phyloP scores from a whole-genome alignment of 2,888 invertebrate species.

The Nineta flava region DNA sequence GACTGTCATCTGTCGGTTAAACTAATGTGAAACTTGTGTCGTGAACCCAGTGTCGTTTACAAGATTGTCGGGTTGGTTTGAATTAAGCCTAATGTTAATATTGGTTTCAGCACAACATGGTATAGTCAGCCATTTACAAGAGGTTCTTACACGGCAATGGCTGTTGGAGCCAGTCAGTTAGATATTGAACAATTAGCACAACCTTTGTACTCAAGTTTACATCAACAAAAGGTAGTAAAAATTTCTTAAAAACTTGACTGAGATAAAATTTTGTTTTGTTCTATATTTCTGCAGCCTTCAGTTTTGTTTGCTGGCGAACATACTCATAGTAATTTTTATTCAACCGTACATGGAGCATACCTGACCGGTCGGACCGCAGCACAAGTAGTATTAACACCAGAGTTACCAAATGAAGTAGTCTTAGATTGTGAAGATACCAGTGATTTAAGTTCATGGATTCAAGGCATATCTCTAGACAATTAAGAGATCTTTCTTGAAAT shows the following conservation, averaged over 20 bases:
- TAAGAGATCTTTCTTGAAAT: neutral
- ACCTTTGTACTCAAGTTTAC: conserved; percentile 58
- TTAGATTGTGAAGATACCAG: conserved; percentile 60
- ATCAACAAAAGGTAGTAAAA: conserved; percentile 47
- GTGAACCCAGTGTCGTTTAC: too few relatives aligned
- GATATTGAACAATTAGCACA: conserved; percentile 79
- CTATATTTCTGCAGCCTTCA: conserved; percentile 45
- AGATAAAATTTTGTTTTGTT: neutral
- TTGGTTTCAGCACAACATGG: conserved; percentile 67
- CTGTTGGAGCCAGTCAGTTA: conserved; percentile 72
- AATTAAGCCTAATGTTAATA: too few relatives aligned
- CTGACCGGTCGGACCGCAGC: conserved; percentile 73
- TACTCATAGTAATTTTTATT: conserved; percentile 86
- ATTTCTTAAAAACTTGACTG: conserved; percentile 10
- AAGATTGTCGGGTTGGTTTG: too few relatives aligned
- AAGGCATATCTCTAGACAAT: conserved; percentile 64
- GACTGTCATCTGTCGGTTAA: too few relatives aligned
- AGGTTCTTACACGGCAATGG: conserved; percentile 85
- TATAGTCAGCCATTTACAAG: conserved; percentile 62
- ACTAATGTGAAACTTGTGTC: too few relatives aligned
- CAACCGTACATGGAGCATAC: conserved; percentile 89
- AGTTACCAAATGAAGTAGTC: conserved; percentile 45
- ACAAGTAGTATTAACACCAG: conserved; percentile 47
- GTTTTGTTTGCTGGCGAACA: conserved; percentile 90
- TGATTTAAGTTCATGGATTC: conserved; percentile 76